A percentile compares a stretch with the other conserved stretches of the same genome.
These are phyloP conservation scores for Axis porcinus DNA, from an alignment of 2,113 vertebrate genomes.

Conservation along the genomic window DNA sequence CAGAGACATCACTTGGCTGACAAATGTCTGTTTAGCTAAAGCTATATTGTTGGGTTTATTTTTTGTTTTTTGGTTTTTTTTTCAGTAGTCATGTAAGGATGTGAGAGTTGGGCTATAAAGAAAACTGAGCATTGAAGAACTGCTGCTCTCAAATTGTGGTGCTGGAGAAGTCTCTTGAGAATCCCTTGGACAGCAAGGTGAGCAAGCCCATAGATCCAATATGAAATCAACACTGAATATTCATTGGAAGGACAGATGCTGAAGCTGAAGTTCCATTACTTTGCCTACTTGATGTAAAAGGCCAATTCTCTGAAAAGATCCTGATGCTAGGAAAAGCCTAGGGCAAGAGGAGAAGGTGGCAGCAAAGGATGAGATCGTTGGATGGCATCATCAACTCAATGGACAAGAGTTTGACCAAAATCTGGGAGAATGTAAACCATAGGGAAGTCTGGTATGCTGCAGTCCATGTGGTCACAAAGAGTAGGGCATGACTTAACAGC, in stretches of 20 bases:
- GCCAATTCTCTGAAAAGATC: not conserved
- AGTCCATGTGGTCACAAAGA: not conserved
- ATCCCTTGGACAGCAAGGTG: not conserved
- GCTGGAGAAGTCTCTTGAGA: not conserved
- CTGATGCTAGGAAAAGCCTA: not conserved
- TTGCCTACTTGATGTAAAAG: not conserved
- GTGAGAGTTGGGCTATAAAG: not conserved
- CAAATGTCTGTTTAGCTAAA: not conserved
- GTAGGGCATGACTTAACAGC: not conserved
- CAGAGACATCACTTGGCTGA: not conserved
- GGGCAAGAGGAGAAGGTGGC: not conserved
- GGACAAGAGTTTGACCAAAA: not conserved
- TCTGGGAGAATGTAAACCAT: not conserved
- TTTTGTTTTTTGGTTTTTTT: not conserved
- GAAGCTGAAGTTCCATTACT: not conserved
- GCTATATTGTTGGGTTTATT: not conserved
- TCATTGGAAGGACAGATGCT: not conserved
- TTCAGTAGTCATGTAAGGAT: not conserved
- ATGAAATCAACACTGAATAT: not conserved
- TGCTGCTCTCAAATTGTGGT: not conserved
- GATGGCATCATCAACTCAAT: not conserved
- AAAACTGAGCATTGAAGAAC: not conserved
- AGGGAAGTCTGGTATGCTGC: not conserved
- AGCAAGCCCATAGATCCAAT: not conserved
- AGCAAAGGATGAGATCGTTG: not conserved